Evolutionary conservation across 2,888 invertebrate species (phyloP), one percentile per base, ranked within the genome.

Genomic region (Euplexia lucipara): DNA sequence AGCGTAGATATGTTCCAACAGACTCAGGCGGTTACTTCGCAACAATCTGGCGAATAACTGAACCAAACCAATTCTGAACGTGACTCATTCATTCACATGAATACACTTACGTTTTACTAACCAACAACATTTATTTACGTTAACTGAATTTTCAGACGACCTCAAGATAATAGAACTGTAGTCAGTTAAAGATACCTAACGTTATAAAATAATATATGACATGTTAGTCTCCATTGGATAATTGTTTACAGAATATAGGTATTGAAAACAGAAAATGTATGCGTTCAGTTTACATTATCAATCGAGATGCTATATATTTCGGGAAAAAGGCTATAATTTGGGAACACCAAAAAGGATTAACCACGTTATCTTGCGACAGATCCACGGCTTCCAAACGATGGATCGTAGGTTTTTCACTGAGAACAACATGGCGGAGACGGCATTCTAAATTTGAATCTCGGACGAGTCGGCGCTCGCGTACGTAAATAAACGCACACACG

Each of bases 401-500:
- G 92, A 89, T 93, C 89, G 91, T 94, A 92, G 93, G 91, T 94
- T 95, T 95, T 94, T 92, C 94, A 92, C 92, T 83, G 90, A 92
- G 91, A 93, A 91, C 95, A 95, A 95, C 95, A 95, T 95, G 95
- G 95, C 95, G 95, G 94, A 92, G 94, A 92, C 92, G 93, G 92
- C 88, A 93, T 94, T 95, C 95, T 95, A 95, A 93, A 92, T 95
- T 95, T 94, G 95, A 94, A 95, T 93, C 95, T 94, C 95, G 95
- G 95, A 93, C 95, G 95, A 94, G 95, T 95, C 94, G 95, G 94
- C 93, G 95, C 95, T 94, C 93, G 94, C 92, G 93, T 94, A 95
- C 95, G 94, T 95, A 95, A 95, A 95, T 95, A 95, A 95, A 95
- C 95, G 92, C 95, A 95, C 95, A 95, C 95, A 95, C 89, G 90